These are phyloP conservation scores for Brenthis ino DNA, from an alignment of 2,888 invertebrate genomes.

Conservation along the genomic window DNA sequence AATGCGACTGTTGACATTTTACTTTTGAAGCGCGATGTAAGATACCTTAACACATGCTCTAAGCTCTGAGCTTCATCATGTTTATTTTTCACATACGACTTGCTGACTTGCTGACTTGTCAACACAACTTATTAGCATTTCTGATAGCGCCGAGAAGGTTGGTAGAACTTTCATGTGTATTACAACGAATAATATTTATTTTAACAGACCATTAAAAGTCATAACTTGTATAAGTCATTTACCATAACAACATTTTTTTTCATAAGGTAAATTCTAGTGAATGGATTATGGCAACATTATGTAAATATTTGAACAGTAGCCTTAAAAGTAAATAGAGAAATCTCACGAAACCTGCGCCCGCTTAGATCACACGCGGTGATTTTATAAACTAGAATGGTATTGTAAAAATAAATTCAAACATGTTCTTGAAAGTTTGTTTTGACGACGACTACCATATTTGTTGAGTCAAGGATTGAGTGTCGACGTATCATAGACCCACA, in stretches of 20 bases:
- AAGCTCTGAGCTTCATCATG: slow-evolving; percentile 56
- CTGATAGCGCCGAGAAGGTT: slow-evolving; percentile 53
- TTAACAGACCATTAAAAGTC: slow-evolving; percentile 21
- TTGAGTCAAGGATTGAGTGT: slow-evolving; percentile 57
- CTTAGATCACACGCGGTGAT: slow-evolving; percentile 64
- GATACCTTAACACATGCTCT: slow-evolving; percentile 77
- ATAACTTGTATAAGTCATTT: slow-evolving; percentile 51
- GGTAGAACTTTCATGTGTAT: slow-evolving; percentile 49
- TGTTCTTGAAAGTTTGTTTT: slow-evolving; percentile 76
- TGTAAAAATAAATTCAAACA: slow-evolving; percentile 73
- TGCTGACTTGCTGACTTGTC: too few species aligned
- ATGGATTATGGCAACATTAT: slow-evolving; percentile 39
- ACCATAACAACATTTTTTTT: slow-evolving; percentile 38
- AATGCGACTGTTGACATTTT: slow-evolving; percentile 72
- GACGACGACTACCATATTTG: slow-evolving; percentile 68
- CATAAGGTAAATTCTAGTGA: slow-evolving; percentile 28
- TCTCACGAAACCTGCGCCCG: slow-evolving; percentile 60
- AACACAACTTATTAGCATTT: slow-evolving; percentile 64
- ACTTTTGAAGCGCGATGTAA: slow-evolving; percentile 65
- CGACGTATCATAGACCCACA: slow-evolving; percentile 74
- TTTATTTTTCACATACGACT: slow-evolving; percentile 74
- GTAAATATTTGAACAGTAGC: slow-evolving; percentile 36
- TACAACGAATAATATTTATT: slow-evolving; percentile 42
- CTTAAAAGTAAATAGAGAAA: slow-evolving; percentile 54
- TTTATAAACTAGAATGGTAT: slow-evolving; percentile 65